Evolutionary conservation across 2,113 vertebrate species (phyloP).

Genomic region (Dromiciops gliroides): DNA sequence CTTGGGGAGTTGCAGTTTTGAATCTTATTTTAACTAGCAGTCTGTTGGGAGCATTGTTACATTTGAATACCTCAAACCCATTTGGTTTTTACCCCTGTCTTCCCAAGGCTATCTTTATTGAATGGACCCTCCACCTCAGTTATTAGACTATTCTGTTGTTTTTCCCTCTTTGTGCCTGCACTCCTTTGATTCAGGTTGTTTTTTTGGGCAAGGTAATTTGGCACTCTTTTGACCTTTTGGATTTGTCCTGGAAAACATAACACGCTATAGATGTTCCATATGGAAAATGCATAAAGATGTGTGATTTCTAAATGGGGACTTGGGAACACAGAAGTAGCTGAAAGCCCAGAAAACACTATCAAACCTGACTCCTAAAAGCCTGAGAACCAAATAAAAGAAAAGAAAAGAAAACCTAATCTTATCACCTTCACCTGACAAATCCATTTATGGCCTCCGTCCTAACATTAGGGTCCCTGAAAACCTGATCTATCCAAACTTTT

Average conservation of each 20-base stretch:
- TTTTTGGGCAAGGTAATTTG: not conserved
- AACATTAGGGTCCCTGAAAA: not conserved
- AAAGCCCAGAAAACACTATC: slow-evolving; percentile 47
- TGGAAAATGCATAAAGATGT: slow-evolving; percentile 20
- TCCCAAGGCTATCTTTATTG: slow-evolving; percentile 37
- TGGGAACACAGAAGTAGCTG: not conserved
- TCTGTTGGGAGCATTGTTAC: slow-evolving; percentile 58
- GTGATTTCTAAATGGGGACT: not conserved
- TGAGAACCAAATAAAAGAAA: not conserved
- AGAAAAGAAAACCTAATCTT: not conserved
- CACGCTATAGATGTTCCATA: not conserved
- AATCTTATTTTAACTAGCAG: slow-evolving; percentile 49
- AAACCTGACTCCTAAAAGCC: slow-evolving; percentile 14
- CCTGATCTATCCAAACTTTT: not conserved
- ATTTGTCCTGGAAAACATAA: slow-evolving; percentile 17
- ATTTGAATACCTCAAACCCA: slow-evolving; percentile 40
- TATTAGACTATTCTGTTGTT: not conserved
- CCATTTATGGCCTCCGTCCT: not conserved
- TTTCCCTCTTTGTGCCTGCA: not conserved
- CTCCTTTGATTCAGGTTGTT: not conserved
- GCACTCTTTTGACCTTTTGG: slow-evolving; percentile 47
- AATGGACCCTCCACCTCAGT: slow-evolving; percentile 8
- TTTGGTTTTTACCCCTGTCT: slow-evolving; percentile 19
- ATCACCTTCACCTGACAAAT: not conserved
- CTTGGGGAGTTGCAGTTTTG: slow-evolving; percentile 48